Percentiles rank a stretch among this genome's conserved stretches.
Evolutionary conservation across 2,113 vertebrate genomes (phyloP).

Genomic region (Tricholaema leucomelas): DNA sequence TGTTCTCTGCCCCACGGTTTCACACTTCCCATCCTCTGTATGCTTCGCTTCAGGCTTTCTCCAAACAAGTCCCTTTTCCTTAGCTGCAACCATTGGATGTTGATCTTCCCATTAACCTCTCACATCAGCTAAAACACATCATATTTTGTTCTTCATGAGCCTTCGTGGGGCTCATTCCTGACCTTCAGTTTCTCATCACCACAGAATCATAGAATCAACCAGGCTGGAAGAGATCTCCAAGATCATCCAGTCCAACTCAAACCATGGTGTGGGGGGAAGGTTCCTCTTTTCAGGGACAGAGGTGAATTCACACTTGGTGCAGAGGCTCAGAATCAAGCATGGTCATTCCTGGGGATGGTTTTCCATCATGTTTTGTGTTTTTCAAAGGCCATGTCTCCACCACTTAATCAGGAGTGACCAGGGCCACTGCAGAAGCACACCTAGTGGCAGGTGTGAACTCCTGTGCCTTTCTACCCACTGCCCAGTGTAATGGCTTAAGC

Average conservation of each 20-base stretch:
- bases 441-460: fast-evolving
- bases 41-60: not conserved
- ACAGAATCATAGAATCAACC: too few relatives aligned
- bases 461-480: not conserved
- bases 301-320: conserved; percentile 1
- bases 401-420: not conserved
- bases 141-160: not conserved
- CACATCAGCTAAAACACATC: not conserved
- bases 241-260: too few relatives aligned
- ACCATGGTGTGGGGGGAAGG: not conserved
- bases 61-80: conserved; percentile 32
- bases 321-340: not conserved
- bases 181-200: conserved; percentile 45
- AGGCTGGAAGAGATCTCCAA: too few relatives aligned
- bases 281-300: conserved; percentile 22
- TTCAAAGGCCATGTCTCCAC: not conserved
- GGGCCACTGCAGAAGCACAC: fast-evolving
- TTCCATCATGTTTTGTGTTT: not conserved
- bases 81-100: conserved; percentile 1
- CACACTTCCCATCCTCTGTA: conserved; percentile 40
- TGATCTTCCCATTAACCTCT: conserved; percentile 37
- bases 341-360: not conserved
- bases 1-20: conserved; percentile 40
- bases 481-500: not conserved
- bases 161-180: conserved; percentile 38